A percentile compares a stretch with the other conserved stretches of the same genome.
These are phyloP conservation scores for Heliangelus exortis DNA, from an alignment of 2,797 vertebrate genomes.

Conservation along the genomic window DNA sequence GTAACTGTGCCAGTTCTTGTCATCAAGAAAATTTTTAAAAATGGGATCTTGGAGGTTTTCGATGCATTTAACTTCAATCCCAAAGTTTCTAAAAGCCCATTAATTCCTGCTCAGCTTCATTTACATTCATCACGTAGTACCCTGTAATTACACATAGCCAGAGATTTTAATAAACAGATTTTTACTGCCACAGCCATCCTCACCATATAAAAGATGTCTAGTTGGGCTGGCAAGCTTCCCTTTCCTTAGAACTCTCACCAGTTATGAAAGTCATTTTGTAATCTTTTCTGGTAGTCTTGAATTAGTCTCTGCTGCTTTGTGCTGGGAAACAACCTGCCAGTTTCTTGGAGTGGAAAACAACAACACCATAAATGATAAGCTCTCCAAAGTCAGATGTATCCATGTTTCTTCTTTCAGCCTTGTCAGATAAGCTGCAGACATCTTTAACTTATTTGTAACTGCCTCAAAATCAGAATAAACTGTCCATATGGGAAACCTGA, in stretches of 20 bases:
- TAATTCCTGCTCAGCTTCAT: not conserved
- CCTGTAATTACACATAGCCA: slow-evolving; percentile 17
- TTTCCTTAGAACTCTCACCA: not conserved
- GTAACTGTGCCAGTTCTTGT: not conserved
- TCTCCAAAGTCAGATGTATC: not conserved
- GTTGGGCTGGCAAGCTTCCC: not conserved
- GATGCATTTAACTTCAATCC: not conserved
- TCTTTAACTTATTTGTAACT: slow-evolving; percentile 54
- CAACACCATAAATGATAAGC: not conserved
- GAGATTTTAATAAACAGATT: slow-evolving; percentile 41
- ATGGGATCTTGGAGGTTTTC: not conserved
- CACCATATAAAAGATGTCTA: not conserved
- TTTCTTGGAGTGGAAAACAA: not conserved
- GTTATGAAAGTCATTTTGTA: not conserved
- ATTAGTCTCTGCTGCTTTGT: not conserved
- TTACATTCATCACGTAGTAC: not conserved
- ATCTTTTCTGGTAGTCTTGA: not conserved
- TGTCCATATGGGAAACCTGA: slow-evolving; percentile 24
- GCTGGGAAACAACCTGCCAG: not conserved
- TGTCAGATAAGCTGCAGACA: slow-evolving; percentile 28
- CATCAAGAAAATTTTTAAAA: not conserved
- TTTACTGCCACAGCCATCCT: slow-evolving; percentile 26
- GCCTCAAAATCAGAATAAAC: slow-evolving; percentile 32
- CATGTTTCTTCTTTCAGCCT: slow-evolving; percentile 12
- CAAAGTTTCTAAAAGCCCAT: not conserved